Evolutionary conservation across 2,888 invertebrate species (phyloP).

Genomic region (Schizaphis graminum): DNA sequence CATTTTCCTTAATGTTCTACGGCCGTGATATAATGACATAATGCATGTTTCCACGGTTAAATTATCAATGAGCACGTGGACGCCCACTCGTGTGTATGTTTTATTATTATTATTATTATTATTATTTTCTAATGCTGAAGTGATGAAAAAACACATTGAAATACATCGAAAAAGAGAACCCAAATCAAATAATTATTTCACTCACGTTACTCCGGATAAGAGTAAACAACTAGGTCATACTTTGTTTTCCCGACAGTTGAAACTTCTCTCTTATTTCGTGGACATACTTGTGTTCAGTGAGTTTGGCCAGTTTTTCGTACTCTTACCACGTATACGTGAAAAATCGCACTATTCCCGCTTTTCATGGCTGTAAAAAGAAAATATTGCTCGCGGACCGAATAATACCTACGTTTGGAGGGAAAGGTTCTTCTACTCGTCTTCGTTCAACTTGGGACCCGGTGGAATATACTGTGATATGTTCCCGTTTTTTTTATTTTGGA

Average conservation of each 20-base stretch:
- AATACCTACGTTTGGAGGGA: neutral
- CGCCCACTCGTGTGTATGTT: neutral
- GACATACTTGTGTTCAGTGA: constrained; percentile 42
- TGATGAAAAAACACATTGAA: constrained; percentile 34
- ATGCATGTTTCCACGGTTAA: neutral
- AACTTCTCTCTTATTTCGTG: constrained; percentile 41
- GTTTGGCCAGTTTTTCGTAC: constrained; percentile 40
- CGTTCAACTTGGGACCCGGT: neutral
- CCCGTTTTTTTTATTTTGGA: neutral
- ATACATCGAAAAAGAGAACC: neutral
- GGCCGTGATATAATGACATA: neutral
- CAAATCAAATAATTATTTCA: constrained; percentile 49
- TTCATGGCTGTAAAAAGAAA: constrained; percentile 50
- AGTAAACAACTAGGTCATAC: constrained; percentile 54
- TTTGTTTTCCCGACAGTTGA: constrained; percentile 49
- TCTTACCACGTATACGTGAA: constrained; percentile 63
- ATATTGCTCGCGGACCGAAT: constrained; percentile 38
- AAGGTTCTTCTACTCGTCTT: too few relatives aligned
- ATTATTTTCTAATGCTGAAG: neutral
- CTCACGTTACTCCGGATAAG: constrained; percentile 56
- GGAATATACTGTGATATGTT: neutral
- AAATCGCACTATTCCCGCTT: constrained; percentile 44
- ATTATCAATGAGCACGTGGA: neutral
- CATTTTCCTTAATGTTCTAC: neutral
- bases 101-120: neutral